Conservation (phyloP, 2,888 invertebrate species). For the Thyatira batis region DNA sequence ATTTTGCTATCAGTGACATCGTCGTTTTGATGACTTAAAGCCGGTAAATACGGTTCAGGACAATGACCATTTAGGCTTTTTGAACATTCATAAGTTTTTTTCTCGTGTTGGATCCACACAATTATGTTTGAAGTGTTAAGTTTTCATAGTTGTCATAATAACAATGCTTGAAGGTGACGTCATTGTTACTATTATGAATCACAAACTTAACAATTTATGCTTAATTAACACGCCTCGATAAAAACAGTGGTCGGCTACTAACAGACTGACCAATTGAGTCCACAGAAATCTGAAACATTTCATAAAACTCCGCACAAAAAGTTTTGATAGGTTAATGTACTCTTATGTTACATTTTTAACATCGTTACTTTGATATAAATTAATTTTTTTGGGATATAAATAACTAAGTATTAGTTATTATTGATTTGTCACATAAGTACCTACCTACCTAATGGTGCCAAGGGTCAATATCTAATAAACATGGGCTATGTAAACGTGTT, state of each 20-base stretch:
- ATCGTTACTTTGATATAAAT: too few relatives aligned
- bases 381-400: too few relatives aligned
- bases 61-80: constrained; percentile 21
- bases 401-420: too few relatives aligned
- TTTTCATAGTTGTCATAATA: constrained; percentile 32
- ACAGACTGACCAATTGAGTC: constrained; percentile 3
- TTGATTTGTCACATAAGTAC: too few relatives aligned
- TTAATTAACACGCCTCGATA: constrained; percentile 36
- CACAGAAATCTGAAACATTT: neutral
- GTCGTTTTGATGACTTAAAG: constrained; percentile 23
- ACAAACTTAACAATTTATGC: constrained; percentile 33
- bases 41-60: constrained; percentile 11
- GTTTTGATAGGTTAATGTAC: neutral
- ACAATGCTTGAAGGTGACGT: constrained; percentile 27
- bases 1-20: constrained; percentile 36
- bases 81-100: neutral
- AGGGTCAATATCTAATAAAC: too few relatives aligned
- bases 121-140: neutral
- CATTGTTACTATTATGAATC: constrained; percentile 32
- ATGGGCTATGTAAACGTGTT: too few relatives aligned
- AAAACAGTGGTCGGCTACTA: constrained; percentile 5
- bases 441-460: too few relatives aligned
- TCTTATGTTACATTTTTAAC: neutral
- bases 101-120: neutral
- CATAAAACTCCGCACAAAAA: neutral